Evolutionary conservation across 2,113 vertebrate genomes (phyloP), one percentile per base, ranked within the genome.

Genomic region (Corythaixoides concolor): DNA sequence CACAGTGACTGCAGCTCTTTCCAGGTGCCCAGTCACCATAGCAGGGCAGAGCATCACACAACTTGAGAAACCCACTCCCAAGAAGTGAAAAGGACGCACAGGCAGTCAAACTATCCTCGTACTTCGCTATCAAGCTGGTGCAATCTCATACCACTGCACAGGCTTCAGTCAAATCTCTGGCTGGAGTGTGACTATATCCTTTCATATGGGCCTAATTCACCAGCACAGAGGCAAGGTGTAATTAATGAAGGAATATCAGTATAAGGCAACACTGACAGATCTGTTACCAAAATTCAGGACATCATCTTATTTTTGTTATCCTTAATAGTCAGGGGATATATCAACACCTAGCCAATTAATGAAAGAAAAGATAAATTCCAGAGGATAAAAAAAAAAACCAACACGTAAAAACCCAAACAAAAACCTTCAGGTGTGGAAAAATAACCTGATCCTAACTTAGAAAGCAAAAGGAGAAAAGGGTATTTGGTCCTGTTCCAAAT

Each of bases 101-200:
- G n/a, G 23, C 7, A 15, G 32, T 24, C 32, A n/a, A 53, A 39
- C 4, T 9, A 2, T 11, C 45, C n/a, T 28, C 33, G n/a, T 28
- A 0, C 32, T 53, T 53, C 1, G 1, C 32, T 21, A 1, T 9
- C 39, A 10, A 62, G 32, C 11, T 53, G n/a, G 7, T 68, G 22
- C 14, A 15, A 2, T 2, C 56, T 49, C 72, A 27, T 15, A 9
- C 2, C 8, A 2, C 21, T 8, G 3, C 45, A 21, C 10, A 18
- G 33, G 69, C 19, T 59, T 41, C 12, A 22, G 75, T 8, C 43
- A 78, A 64, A 70, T 10, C 47, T 72, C 59, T 63, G 52, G 1
- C 63, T 85, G 68, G 19, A 81, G 23, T 0, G 8, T 58, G 35
- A 32, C 74, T 72, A 5, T 47, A 13, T 4, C 30, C 11, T 52